Percentiles rank a stretch among this genome's conserved stretches.
phyloP scores from a whole-genome alignment of 2,113 vertebrate genomes.

The Corydoras sp. region DNA sequence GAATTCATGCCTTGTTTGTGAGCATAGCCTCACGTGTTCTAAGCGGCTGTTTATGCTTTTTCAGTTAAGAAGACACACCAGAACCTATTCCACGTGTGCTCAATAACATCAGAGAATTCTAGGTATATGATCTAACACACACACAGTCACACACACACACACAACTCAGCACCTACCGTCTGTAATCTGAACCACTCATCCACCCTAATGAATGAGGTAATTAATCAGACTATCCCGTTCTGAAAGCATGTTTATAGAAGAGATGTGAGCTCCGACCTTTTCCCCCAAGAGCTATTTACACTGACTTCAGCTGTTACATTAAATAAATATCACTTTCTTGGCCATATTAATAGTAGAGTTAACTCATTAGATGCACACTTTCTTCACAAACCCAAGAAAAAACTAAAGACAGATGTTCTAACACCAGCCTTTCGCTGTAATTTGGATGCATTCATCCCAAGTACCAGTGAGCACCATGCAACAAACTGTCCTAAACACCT shows the following conservation, averaged over 20 bases:
- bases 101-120: too few species aligned
- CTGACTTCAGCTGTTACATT: conserved; percentile 64
- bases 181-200: conserved; percentile 58
- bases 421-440: too few species aligned
- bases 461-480: too few species aligned
- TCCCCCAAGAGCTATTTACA: conserved; percentile 64
- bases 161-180: conserved; percentile 35
- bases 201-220: conserved; percentile 73
- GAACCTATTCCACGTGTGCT: too few species aligned
- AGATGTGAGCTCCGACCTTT: conserved; percentile 62
- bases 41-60: too few species aligned
- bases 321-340: conserved; percentile 69
- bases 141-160: conserved; percentile 29
- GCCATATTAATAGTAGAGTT: conserved; percentile 64
- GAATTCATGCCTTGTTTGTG: too few species aligned
- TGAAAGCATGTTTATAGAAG: conserved; percentile 71
- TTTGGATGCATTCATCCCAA: too few species aligned
- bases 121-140: conserved; percentile 4
- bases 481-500: too few species aligned
- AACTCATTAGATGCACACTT: conserved; percentile 61
- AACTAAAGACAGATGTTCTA: too few species aligned
- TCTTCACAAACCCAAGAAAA: conserved; percentile 2
- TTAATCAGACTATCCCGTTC: conserved; percentile 71
- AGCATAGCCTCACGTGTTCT: too few species aligned
- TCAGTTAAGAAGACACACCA: too few species aligned